Evolutionary conservation across 2,888 invertebrate species (phyloP), one percentile per base, ranked within the genome.

Genomic region (Omphaloscelis lunosa): DNA sequence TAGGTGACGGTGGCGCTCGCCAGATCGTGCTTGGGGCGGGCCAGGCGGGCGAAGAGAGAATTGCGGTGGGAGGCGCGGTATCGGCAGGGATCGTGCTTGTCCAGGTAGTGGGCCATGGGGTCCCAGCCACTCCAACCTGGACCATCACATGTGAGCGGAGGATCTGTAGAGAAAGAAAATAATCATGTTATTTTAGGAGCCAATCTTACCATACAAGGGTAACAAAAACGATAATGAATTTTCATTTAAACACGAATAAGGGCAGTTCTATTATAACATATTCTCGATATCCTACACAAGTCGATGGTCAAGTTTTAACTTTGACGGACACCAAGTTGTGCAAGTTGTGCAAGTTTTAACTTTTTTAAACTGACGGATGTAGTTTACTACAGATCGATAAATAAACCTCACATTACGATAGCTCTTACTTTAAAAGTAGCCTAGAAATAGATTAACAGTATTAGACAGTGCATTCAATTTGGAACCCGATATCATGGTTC

Each of bases 121-220:
- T 99, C 99, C 99, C 99, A 99, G 65, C 99, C 99, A 23, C 99
- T 2, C 99, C 99, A 7, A 99, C 97, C 88, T 99, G 98, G 56
- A 99, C 99, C 99, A 99, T 99, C 86, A 99, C 99, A 97, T 99
- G 99, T 89, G 99, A 99, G 74, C 99, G 97, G 70, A 99, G 97
- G 90, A 99, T 99, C 99, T 99, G 45, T 45, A 45, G 12, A 45
- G 96, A 84, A 17, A 68, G 12, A 48, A 20, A 39, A n/a, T 45
- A 6, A 45, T 45, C 15, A 12, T 12, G 45, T 45, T 12, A 12
- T 34, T 34, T 34, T 34, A 34, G 34, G 34, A 34, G 34, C 3
- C 34, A 34, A 34, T 34, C 34, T 5, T 34, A 3, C 3, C 4
- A 34, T 34, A 4, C 34, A 34, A 34, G 34, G 34, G 34, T 4